Base-by-base conservation (phyloP, 2,797 vertebrate species). In the Sebastes ruberrimus region DNA sequence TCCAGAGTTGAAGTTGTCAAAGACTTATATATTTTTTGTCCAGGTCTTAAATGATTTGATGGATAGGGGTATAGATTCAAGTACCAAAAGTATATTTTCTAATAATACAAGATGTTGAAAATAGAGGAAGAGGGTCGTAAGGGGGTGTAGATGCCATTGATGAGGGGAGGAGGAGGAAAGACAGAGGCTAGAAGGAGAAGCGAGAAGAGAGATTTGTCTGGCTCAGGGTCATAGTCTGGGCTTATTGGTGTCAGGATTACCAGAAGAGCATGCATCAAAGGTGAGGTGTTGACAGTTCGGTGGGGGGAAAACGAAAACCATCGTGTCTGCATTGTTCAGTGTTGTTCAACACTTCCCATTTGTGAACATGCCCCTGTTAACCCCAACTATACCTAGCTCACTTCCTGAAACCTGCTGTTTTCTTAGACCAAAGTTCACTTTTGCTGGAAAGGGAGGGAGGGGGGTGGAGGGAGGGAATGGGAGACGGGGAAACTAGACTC, bases 391-490 rank as follows among this genome's bases (percentile, higher is more conserved):
- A 25, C 72, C 84, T 76, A 71, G 84, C 84, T 91, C 81, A 88
- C 78, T 76, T 86, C 90, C 85, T 86, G 76, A 92, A 87, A 81
- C 88, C 91, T 94, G 93, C 92, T 95, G 94, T 94, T 94, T 93
- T 93, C 93, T 92, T 91, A 94, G 94, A 96, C 95, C 95, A 97
- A 98, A 97, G 97, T 97, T 97, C 96, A 96, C 94, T 95, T 95
- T 93, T 95, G 95, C 96, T 97, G 94, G 85, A 84, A 23, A 35
- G 18, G 67, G 82, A n/a, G 42, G 92, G 92, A 90, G 93, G 88
- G 91, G 35, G 14, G 22, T 3, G 53, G 30, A 32, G 6, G 42
- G 20, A 0, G 89, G 30, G 49, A 7, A 67, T 33, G 46, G 46
- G 30, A 87, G 22, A 63, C 11, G 28, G 18, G 32, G n/a, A 67